Evolutionary conservation across 2,888 invertebrate genomes (phyloP), one percentile per base, ranked within the genome.

Genomic region (Lissocephala sabroskyi): DNA sequence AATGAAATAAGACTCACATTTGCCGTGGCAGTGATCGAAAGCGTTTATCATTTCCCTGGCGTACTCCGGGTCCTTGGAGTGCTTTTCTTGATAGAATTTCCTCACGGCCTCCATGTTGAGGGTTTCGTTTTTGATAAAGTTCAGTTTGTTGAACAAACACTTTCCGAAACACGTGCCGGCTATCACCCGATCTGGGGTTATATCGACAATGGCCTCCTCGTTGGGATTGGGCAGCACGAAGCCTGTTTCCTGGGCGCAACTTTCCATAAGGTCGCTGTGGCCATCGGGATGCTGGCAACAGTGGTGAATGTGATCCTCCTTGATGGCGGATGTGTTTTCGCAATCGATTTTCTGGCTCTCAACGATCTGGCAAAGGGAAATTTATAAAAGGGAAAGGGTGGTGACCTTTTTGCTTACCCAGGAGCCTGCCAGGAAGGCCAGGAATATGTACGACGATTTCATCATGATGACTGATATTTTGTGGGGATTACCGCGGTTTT

Each of bases 251-350:
- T 63, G 64, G 47, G 79, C 65, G 16, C 79, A 79, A 1, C 17
- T 40, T 4, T 59, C 75, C 1, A 74, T 30, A 6, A 80, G 17
- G 5, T 71, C 67, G 4, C 70, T 79, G 40, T 80, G 65, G 0
- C 66, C 79, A 19, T 80, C 79, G 2, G 79, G 79, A 58, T 80
- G 79, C 26, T 63, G 61, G 59, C 79, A 79, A 46, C 79, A 79
- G 2, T 50, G 52, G n/a, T 77, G 75, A 2, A 79, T 67, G n/a
- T 65, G 68, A 16, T 67, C 62, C 45, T 80, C 79, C 3, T 75
- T 67, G 2, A 80, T 45, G 4, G 45, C 13, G 2, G 63, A 65
- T 9, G 65, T 43, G 10, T 63, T 62, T 1, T 71, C 59, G 32
- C 79, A 79, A 29, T 79, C 77, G 9, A 79, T 63, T 18, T 60